Percentiles rank a stretch among this genome's conserved stretches.
Conservation (phyloP, 1,140 invertebrate species). For the Bactericera cockerelli region DNA sequence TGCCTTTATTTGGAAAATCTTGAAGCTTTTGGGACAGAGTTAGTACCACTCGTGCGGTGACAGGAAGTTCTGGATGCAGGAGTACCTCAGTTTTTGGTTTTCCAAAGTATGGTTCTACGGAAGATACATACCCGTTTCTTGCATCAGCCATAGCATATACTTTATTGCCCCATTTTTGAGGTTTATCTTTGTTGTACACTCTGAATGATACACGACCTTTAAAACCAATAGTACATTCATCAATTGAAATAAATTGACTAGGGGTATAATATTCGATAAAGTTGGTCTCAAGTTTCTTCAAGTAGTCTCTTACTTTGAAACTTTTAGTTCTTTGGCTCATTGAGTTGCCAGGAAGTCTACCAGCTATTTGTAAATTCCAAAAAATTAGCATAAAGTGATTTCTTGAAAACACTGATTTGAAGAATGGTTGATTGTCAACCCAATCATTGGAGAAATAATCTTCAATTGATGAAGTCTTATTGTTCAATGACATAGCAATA, state of each 20-base stretch:
- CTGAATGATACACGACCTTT: slow-evolving; percentile 2
- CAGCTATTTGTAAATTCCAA: slow-evolving; percentile 11
- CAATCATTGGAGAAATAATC: slow-evolving; percentile 13
- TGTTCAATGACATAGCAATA: background rate
- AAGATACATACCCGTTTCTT: too few relatives aligned
- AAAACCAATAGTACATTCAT: slow-evolving; percentile 12
- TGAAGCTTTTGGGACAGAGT: too few relatives aligned
- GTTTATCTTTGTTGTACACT: slow-evolving; percentile 13
- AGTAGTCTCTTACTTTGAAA: slow-evolving; percentile 8
- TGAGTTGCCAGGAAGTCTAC: background rate
- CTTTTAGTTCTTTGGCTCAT: background rate
- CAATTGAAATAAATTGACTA: background rate
- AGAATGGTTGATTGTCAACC: slow-evolving; percentile 10
- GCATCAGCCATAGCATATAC: slow-evolving; percentile 7
- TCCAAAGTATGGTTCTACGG: too few relatives aligned
- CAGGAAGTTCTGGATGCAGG: too few relatives aligned
- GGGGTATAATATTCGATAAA: slow-evolving; percentile 14
- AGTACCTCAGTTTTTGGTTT: too few relatives aligned
- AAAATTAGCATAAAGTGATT: slow-evolving; percentile 5
- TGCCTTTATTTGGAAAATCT: too few relatives aligned
- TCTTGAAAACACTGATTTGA: slow-evolving; percentile 11
- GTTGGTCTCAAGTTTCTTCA: slow-evolving; percentile 6
- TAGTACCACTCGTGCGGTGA: too few relatives aligned
- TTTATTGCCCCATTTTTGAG: slow-evolving; percentile 12
- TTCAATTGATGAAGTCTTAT: slow-evolving; percentile 5